phyloP scores from a whole-genome alignment of 2,888 invertebrate species.

The Meandrusa payeni region DNA sequence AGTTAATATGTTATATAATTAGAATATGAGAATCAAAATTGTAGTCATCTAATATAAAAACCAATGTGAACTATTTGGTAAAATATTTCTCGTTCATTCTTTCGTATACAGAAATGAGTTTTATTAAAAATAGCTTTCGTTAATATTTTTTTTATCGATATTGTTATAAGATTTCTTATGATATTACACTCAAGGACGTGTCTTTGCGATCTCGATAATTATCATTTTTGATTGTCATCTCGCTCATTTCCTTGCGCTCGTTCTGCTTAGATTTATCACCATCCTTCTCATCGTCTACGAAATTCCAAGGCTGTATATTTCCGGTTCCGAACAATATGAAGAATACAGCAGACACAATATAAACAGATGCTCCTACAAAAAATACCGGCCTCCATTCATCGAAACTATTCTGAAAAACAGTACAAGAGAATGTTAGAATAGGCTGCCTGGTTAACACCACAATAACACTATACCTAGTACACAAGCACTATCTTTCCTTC shows the following conservation, averaged over 20 bases:
- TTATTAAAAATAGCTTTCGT: conserved; percentile 1
- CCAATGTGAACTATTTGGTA: too few species aligned
- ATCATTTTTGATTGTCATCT: conserved; percentile 40
- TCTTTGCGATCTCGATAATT: conserved; percentile 55
- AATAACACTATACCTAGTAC: too few species aligned
- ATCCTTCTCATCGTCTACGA: conserved; percentile 41
- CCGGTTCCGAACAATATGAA: conserved; percentile 87
- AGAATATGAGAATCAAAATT: too few species aligned
- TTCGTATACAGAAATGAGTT: not conserved
- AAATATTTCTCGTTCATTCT: not conserved
- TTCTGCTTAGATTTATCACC: conserved; percentile 31
- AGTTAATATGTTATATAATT: too few species aligned
- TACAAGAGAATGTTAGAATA: too few species aligned
- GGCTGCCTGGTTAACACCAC: too few species aligned
- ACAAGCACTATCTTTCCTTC: too few species aligned
- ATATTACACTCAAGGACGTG: conserved; percentile 51
- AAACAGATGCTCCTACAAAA: conserved; percentile 86
- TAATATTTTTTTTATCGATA: not conserved
- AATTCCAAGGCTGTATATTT: conserved; percentile 86
- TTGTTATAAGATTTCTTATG: conserved; percentile 24
- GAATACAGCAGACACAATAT: conserved; percentile 84
- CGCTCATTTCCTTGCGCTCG: conserved; percentile 35
- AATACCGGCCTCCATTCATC: conserved; percentile 88
- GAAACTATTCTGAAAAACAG: conserved; percentile 85
- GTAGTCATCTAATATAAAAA: too few species aligned